Evolutionary conservation across 2,113 vertebrate genomes (phyloP).

Genomic region (Myiopsitta monachus): DNA sequence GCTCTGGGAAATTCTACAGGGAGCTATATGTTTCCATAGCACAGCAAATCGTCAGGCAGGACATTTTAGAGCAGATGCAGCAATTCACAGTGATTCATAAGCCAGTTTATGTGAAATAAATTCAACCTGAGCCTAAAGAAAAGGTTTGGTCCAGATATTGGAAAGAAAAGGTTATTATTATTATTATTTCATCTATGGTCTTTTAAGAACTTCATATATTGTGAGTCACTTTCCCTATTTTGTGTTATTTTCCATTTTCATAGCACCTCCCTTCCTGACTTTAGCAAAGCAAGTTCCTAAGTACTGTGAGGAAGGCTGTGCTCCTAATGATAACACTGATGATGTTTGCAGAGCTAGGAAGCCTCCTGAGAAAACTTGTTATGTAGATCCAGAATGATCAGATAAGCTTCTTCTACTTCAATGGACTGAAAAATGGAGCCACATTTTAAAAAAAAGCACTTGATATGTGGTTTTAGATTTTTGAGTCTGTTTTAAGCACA

Average conservation of each 20-base stretch:
- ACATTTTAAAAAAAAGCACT: not conserved
- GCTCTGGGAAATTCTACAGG: not conserved
- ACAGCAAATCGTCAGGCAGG: not conserved
- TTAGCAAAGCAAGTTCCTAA: conserved; percentile 24
- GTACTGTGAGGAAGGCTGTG: conserved; percentile 41
- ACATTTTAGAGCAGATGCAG: not conserved
- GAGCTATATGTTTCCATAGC: not conserved
- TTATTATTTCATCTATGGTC: not conserved
- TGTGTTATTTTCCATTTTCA: conserved; percentile 31
- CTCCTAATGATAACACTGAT: conserved; percentile 40
- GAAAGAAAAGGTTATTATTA: not conserved
- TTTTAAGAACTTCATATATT: not conserved
- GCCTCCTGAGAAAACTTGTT: conserved; percentile 3
- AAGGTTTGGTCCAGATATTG: not conserved
- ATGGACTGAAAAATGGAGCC: not conserved
- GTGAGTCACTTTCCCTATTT: conserved; percentile 50
- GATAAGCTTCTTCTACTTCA: conserved; percentile 12
- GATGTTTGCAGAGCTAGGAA: conserved; percentile 19
- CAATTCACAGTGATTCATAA: not conserved
- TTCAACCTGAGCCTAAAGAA: not conserved
- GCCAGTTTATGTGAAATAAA: not conserved
- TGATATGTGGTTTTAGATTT: not conserved
- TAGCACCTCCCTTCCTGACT: conserved; percentile 47
- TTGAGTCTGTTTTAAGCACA: not conserved
- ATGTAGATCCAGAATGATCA: not conserved